Percentiles rank a stretch among this genome's conserved stretches.
Evolutionary conservation across 2,113 vertebrate genomes (phyloP).

Genomic region (Gulo gulo): DNA sequence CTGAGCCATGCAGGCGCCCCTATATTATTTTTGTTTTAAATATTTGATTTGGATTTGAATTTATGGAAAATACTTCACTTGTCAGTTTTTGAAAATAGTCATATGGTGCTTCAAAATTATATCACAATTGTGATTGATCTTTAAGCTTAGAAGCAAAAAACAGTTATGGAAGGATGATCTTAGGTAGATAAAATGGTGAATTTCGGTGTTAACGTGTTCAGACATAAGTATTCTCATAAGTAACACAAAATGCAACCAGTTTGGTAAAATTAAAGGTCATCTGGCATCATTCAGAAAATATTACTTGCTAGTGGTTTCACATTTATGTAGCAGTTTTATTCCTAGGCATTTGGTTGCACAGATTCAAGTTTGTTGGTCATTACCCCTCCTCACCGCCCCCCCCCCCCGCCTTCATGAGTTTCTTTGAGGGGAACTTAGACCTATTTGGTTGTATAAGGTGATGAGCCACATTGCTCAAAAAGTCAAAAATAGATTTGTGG

Average conservation of each 20-base stretch:
- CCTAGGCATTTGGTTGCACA: neutral
- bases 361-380: neutral
- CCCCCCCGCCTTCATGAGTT: neutral
- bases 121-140: neutral
- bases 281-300: neutral
- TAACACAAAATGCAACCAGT: neutral
- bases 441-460: neutral
- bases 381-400: rapidly evolving
- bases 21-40: conserved; percentile 17
- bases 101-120: neutral
- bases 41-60: conserved; percentile 24
- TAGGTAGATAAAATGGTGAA: neutral
- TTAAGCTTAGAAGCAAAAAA: neutral
- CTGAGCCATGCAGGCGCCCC: no score
- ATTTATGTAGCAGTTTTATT: neutral
- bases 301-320: neutral
- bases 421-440: conserved; percentile 51
- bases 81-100: neutral
- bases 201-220: neutral
- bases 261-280: neutral
- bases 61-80: neutral
- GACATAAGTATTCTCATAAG: neutral
- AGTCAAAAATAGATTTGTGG: conserved; percentile 54
- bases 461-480: conserved; percentile 27
- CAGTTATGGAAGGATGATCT: neutral